phyloP scores from a whole-genome alignment of 2,113 vertebrate species.

The Murina feae region DNA sequence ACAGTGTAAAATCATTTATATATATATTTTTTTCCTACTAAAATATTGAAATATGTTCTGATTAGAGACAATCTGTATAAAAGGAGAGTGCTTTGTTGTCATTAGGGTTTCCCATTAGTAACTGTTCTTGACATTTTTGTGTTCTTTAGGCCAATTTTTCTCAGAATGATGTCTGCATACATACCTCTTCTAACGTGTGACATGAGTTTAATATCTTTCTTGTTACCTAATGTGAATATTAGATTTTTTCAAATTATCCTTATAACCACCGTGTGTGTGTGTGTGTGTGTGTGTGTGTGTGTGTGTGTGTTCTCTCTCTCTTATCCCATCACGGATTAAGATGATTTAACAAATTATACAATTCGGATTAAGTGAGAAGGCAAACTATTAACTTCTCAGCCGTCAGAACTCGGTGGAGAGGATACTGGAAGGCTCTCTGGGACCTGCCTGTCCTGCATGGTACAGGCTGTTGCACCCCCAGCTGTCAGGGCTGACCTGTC shows the following conservation, averaged over 20 bases:
- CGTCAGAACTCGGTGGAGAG: neutral
- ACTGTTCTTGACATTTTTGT: conserved; percentile 63
- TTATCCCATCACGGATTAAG: conserved; percentile 58
- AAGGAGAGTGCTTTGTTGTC: conserved; percentile 54
- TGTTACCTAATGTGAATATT: conserved; percentile 79
- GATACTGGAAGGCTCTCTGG: neutral
- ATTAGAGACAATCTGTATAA: conserved; percentile 82
- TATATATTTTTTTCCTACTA: conserved; percentile 80
- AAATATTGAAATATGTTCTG: conserved; percentile 79
- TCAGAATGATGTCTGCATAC: conserved; percentile 70
- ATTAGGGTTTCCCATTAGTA: conserved; percentile 70
- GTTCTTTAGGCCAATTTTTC: conserved; percentile 72
- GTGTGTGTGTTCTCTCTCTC: too few relatives aligned
- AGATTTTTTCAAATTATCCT: conserved; percentile 71
- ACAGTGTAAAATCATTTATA: conserved; percentile 86
- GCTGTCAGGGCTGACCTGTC: neutral
- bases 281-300: too few relatives aligned
- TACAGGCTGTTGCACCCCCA: neutral
- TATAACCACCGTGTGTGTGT: conserved; percentile 63
- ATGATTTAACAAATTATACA: conserved; percentile 5
- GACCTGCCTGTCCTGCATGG: neutral
- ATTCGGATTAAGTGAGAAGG: conserved; percentile 25
- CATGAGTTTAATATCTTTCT: conserved; percentile 72
- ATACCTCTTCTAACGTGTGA: conserved; percentile 70
- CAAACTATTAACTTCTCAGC: neutral